These are phyloP conservation scores for Pachyramphus minor DNA, from an alignment of 2,113 vertebrate genomes.

Conservation along the genomic window DNA sequence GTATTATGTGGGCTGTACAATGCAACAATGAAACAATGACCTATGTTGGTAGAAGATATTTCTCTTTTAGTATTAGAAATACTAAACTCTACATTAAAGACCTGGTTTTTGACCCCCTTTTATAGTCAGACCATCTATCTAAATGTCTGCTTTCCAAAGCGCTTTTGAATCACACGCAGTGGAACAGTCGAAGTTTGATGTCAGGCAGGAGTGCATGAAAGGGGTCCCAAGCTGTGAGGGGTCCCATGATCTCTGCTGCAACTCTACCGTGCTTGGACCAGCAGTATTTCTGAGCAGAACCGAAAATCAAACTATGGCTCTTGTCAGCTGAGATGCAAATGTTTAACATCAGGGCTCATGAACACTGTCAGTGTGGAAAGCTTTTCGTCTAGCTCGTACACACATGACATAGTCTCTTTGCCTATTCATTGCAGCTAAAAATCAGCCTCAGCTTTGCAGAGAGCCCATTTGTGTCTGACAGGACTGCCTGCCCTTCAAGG, in stretches of 20 bases:
- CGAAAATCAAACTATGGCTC: not conserved
- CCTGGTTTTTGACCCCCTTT: not conserved
- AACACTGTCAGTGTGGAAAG: not conserved
- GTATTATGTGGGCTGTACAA: not conserved
- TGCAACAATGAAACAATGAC: not conserved
- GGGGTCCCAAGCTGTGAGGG: too few species aligned
- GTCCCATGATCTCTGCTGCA: not conserved
- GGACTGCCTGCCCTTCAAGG: not conserved
- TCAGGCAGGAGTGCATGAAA: accelerated
- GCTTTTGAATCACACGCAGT: not conserved
- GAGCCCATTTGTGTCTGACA: not conserved
- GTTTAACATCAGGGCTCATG: not conserved
- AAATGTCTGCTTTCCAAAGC: not conserved
- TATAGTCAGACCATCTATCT: not conserved
- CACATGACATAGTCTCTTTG: not conserved
- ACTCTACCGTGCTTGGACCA: not conserved
- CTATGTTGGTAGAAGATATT: not conserved
- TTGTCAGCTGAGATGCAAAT: not conserved
- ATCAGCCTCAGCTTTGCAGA: not conserved
- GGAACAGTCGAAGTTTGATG: not conserved
- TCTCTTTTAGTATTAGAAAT: not conserved
- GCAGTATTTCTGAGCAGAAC: not conserved
- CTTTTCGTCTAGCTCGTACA: not conserved
- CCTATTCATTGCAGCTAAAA: not conserved
- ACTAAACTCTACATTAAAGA: not conserved